A percentile compares a stretch with the other conserved stretches of the same genome.
These are phyloP conservation scores for Sebastes kiyomatsui DNA, from an alignment of 2,797 vertebrate genomes.

Conservation along the genomic window DNA sequence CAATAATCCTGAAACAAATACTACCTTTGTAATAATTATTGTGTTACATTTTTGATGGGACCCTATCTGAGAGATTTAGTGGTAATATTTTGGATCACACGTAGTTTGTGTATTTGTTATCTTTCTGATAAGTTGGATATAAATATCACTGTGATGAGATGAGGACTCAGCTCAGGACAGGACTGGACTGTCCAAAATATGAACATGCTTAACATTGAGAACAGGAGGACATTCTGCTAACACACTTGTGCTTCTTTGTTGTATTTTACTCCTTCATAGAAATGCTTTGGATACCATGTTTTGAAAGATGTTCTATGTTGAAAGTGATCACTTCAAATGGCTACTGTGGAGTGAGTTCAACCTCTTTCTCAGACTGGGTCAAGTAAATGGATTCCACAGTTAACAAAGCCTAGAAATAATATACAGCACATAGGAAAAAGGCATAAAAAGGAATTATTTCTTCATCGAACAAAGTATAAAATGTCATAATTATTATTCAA, in stretches of 20 bases:
- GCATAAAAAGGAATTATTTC: not conserved
- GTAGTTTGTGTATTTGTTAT: not conserved
- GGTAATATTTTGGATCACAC: not conserved
- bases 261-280: not conserved
- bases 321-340: not conserved
- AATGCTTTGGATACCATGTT: not conserved
- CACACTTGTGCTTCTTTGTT: not conserved
- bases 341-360: not conserved
- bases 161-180: not conserved
- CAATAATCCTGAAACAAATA: not conserved
- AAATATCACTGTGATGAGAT: not conserved
- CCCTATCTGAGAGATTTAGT: not conserved
- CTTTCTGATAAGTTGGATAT: not conserved
- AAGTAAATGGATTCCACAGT: not conserved
- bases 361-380: not conserved
- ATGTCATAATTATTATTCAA: not conserved
- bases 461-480: not conserved
- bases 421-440: not conserved
- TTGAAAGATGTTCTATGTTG: not conserved
- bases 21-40: not conserved
- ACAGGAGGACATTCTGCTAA: not conserved
- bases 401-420: too few species aligned
- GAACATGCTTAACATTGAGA: not conserved
- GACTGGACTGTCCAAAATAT: not conserved
- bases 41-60: not conserved